Percentiles rank a stretch among this genome's conserved stretches.
Conservation (phyloP, 2,888 invertebrate genomes). For the Pristionchus entomophagus region DNA sequence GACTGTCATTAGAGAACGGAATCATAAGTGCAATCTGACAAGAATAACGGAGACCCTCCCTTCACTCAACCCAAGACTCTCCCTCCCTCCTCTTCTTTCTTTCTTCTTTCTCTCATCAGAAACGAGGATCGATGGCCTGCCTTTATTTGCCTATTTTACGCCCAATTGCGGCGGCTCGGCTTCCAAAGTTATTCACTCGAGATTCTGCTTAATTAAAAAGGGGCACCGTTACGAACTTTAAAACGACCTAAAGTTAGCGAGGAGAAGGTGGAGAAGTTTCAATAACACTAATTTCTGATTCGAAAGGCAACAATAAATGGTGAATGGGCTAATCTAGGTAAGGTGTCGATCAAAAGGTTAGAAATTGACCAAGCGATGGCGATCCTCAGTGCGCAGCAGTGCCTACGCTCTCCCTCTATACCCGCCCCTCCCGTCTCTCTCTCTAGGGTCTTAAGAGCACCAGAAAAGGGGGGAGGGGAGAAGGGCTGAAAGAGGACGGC, state of each 20-base stretch:
- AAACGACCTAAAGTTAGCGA: no score
- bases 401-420: not conserved
- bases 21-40: not conserved
- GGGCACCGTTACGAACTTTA: no score
- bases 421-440: conserved; percentile 20
- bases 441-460: conserved; percentile 38
- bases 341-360: not conserved
- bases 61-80: conserved; percentile 18
- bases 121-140: conserved; percentile 37
- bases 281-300: conserved; percentile 22
- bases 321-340: not conserved
- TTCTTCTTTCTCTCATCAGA: conserved; percentile 32
- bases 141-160: conserved; percentile 41
- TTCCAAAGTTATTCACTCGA: not conserved
- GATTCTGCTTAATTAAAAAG: not conserved
- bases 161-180: conserved; percentile 14
- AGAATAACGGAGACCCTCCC: not conserved
- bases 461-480: not conserved
- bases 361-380: not conserved
- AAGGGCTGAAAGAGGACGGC: not conserved
- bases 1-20: not conserved
- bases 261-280: not conserved
- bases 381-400: not conserved
- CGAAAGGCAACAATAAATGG: no score
- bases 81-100: not conserved